Conservation (phyloP, 2,113 vertebrate genomes). For the Motacilla tschutschensis region DNA sequence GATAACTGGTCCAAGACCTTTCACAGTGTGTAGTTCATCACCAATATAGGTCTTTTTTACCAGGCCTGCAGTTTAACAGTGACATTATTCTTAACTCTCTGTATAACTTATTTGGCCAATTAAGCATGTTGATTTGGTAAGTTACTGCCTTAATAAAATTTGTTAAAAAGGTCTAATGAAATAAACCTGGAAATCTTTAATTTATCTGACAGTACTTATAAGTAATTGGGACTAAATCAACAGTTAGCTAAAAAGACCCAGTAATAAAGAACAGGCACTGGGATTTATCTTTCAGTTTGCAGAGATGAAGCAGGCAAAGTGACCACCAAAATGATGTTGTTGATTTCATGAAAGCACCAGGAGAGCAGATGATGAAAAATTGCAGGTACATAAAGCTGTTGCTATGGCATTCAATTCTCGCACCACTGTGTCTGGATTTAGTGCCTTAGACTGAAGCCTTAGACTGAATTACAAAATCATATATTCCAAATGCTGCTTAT, state of each 20-base stretch:
- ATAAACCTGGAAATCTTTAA: slow-evolving; percentile 31
- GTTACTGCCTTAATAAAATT: slow-evolving; percentile 16
- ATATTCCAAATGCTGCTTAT: slow-evolving; percentile 42
- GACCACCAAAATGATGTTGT: slow-evolving; percentile 16
- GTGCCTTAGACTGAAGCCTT: neutral
- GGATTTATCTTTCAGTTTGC: slow-evolving; percentile 7
- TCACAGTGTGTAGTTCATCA: neutral
- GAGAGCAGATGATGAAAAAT: slow-evolving; percentile 33
- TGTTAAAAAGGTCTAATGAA: slow-evolving; percentile 2
- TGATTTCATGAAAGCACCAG: neutral
- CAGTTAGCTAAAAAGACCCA: neutral
- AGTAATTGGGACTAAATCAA: slow-evolving; percentile 18
- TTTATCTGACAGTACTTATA: slow-evolving; percentile 11
- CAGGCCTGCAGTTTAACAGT: neutral
- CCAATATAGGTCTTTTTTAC: neutral
- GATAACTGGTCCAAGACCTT: neutral
- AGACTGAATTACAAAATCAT: slow-evolving; percentile 36
- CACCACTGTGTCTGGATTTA: slow-evolving; percentile 28
- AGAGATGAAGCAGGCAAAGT: neutral
- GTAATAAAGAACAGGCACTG: neutral
- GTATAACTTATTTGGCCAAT: slow-evolving; percentile 4
- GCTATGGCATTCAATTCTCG: slow-evolving; percentile 9
- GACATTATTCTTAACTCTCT: neutral
- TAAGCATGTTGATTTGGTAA: neutral
- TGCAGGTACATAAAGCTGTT: slow-evolving; percentile 46